Base-by-base conservation (phyloP, 2,113 vertebrate genomes). In the Furnarius figulus region DNA sequence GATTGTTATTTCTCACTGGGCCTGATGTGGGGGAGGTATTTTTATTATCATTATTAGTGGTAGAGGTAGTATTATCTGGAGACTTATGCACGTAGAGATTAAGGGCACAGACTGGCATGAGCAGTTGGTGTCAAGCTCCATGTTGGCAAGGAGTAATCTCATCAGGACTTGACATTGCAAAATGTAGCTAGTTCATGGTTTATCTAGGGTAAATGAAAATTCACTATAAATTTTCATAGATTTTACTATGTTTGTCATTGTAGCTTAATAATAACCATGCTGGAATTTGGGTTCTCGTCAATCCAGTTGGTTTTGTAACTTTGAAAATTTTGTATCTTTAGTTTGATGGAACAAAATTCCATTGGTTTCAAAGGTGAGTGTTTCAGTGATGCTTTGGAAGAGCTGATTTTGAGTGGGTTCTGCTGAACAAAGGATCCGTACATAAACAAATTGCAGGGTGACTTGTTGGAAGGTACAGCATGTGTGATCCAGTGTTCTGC, bases 1-100 rank as follows among this genome's bases (percentile, higher is more conserved):
- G 87, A 82, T 86, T 39, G 81, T 46, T 73, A 95, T 96, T 97
- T 96, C 92, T 97, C 81, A 81, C 75, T 31, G 37, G 80, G 72
- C 30, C 75, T 62, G 62, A 56, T 67, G 81, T 40, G 47, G 37
- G 74, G 53, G 58, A 85, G 73, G 67, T 59, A 31, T 85, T 96
- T 92, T 93, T 95, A 80, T 96, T 95, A 78, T 90, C 56, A 58
- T 80, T 82, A 83, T 90, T 96, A 75, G 78, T 84, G 76, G 58
- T 2, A 86, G 80, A 79, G 89, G 74, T 83, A 46, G 66, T 50
- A 52, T 95, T 94, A 85, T 79, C 58, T 93, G 72, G 66, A 82
- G 95, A 55, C 55, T 95, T 92, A 50, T 5, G 63, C 61, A 85
- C 52, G 55, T 28, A 58, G 80, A 92, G 81, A 93, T 95, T 87